A percentile compares a stretch with the other conserved stretches of the same genome.
Conservation (phyloP, 2,888 invertebrate genomes). For the Eueremaeus valkanovi region DNA sequence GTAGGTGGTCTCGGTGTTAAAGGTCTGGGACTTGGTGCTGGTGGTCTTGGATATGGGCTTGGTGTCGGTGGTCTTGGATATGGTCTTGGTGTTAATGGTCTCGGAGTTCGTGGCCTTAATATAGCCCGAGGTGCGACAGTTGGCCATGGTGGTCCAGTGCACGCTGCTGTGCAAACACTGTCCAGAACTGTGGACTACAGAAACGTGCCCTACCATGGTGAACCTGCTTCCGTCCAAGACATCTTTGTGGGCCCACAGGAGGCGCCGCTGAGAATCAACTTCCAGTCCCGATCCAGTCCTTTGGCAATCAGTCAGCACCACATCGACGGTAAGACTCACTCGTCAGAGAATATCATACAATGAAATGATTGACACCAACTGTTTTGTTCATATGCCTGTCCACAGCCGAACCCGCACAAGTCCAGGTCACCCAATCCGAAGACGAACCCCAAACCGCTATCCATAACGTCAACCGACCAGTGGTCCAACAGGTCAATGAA, state of each 20-base stretch:
- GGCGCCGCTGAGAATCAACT: conserved; percentile 27
- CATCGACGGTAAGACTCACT: conserved; percentile 36
- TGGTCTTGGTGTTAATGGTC: not conserved
- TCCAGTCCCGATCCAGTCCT: conserved; percentile 28
- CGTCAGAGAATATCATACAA: too few species aligned
- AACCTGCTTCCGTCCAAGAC: conserved; percentile 5
- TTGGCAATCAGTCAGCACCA: conserved; percentile 23
- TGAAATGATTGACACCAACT: not conserved
- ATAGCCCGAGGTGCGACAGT: not conserved
- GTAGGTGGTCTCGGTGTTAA: too few species aligned
- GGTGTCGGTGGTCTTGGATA: conserved; percentile 2
- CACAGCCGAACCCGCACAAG: conserved; percentile 34
- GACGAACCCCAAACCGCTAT: conserved; percentile 32
- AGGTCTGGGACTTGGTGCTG: too few species aligned
- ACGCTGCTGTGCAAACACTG: not conserved
- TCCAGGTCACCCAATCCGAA: conserved; percentile 21
- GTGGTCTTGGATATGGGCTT: too few species aligned
- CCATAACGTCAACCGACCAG: conserved; percentile 16
- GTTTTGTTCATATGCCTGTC: not conserved
- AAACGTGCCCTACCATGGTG: conserved; percentile 1
- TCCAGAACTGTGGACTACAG: conserved; percentile 23
- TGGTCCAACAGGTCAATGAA: conserved; percentile 34
- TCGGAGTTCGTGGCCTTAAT: not conserved
- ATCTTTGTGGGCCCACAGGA: conserved; percentile 26
- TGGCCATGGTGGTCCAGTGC: not conserved